Evolutionary conservation across 2,888 invertebrate genomes (phyloP).

Genomic region (Willowsia nigromaculata): DNA sequence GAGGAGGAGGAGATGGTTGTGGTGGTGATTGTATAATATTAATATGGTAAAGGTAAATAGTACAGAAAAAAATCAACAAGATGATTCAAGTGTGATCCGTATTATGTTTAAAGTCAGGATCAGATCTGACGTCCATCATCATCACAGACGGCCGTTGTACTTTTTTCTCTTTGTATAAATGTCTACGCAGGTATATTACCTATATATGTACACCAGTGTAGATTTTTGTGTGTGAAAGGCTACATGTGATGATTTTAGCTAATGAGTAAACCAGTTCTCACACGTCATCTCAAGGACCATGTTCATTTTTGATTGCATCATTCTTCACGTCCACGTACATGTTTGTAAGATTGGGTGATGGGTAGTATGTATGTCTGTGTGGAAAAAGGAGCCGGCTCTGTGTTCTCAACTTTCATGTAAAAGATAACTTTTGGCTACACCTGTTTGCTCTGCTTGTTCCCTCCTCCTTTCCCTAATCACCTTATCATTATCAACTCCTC

Average conservation of each 20-base stretch:
- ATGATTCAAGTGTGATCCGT: background rate
- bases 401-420: conserved; percentile 59
- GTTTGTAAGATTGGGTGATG: conserved; percentile 9
- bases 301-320: conserved; percentile 70
- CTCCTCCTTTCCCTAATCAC: conserved; percentile 71
- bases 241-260: conserved; percentile 72
- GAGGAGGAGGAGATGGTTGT: conserved; percentile 9
- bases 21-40: background rate
- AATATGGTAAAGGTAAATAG: background rate
- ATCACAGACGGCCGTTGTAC: background rate
- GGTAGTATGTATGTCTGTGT: conserved; percentile 3
- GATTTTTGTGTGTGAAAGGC: conserved; percentile 3
- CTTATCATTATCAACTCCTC: conserved; percentile 71
- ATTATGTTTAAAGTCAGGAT: background rate
- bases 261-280: conserved; percentile 78
- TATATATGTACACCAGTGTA: background rate
- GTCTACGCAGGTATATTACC: no score
- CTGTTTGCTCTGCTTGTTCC: conserved; percentile 66
- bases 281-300: conserved; percentile 71
- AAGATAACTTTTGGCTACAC: conserved; percentile 67
- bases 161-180: background rate
- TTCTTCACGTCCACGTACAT: background rate
- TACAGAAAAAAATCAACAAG: background rate
- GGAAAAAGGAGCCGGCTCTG: conserved; percentile 59
- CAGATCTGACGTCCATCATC: conserved; percentile 14